Conservation (phyloP, 1,140 invertebrate genomes). For the Solenopsis invicta region DNA sequence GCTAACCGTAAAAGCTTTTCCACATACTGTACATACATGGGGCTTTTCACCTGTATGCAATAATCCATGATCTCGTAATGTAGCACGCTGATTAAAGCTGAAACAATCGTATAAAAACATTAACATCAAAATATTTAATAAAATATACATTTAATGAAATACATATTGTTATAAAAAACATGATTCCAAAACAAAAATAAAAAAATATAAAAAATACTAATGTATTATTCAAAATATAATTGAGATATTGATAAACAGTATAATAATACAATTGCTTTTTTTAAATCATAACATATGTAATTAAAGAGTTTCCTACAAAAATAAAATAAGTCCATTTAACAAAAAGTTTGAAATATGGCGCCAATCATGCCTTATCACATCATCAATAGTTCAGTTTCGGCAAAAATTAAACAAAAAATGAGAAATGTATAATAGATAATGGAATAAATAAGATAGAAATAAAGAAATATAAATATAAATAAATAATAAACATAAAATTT, state of each 20-base stretch:
- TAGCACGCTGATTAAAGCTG: constrained; percentile 83
- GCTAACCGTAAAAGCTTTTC: constrained; percentile 84
- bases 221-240: not conserved
- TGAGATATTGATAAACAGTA: not conserved
- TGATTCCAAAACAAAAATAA: not conserved
- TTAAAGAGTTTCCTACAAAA: no score
- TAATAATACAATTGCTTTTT: not conserved
- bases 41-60: constrained; percentile 87
- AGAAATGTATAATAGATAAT: no score
- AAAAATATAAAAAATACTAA: not conserved
- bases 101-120: not conserved
- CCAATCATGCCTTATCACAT: no score
- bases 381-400: no score
- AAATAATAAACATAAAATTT: no score
- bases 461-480: no score
- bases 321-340: no score
- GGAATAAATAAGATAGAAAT: no score
- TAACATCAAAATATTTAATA: not conserved
- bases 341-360: no score
- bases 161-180: constrained; percentile 13
- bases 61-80: constrained; percentile 84
- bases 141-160: not conserved
- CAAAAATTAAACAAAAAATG: no score
- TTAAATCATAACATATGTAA: not conserved
- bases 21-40: constrained; percentile 86